Conservation (phyloP, 2,797 vertebrate species). For the Oreonectes daqikongensis region DNA sequence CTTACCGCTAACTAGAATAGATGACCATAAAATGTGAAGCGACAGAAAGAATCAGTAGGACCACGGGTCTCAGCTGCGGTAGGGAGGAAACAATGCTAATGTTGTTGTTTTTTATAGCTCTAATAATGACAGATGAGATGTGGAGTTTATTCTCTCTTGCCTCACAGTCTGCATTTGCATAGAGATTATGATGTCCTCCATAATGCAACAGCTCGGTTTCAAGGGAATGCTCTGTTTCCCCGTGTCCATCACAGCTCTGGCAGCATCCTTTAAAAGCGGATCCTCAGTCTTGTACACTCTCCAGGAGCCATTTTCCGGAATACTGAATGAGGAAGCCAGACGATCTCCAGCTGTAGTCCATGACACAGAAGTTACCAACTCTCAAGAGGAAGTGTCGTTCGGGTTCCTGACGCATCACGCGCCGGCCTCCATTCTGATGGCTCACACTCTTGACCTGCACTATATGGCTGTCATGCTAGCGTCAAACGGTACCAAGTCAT, state of each 20-base stretch:
- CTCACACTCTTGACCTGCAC: constrained; percentile 76
- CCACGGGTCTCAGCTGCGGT: constrained; percentile 30
- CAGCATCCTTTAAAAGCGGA: constrained; percentile 80
- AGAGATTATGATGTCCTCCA: constrained; percentile 37
- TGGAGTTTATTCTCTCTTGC: constrained; percentile 40
- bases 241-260: constrained; percentile 77
- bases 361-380: constrained; percentile 62
- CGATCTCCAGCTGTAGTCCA: constrained; percentile 71
- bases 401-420: constrained; percentile 78
- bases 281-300: constrained; percentile 81
- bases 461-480: constrained; percentile 81
- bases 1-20: constrained; percentile 40
- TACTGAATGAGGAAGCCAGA: constrained; percentile 74
- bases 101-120: constrained; percentile 36
- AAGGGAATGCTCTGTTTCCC: constrained; percentile 40
- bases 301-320: constrained; percentile 84
- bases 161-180: constrained; percentile 36
- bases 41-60: constrained; percentile 30
- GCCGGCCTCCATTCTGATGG: constrained; percentile 80
- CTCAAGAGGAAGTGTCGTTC: constrained; percentile 79
- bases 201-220: constrained; percentile 19
- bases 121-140: constrained; percentile 48
- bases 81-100: constrained; percentile 50
- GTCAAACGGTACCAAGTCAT: constrained; percentile 75
- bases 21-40: constrained; percentile 38